These are phyloP conservation scores for Caenorhabditis japonica DNA, from an alignment of 2,888 invertebrate genomes.

Conservation along the genomic window DNA sequence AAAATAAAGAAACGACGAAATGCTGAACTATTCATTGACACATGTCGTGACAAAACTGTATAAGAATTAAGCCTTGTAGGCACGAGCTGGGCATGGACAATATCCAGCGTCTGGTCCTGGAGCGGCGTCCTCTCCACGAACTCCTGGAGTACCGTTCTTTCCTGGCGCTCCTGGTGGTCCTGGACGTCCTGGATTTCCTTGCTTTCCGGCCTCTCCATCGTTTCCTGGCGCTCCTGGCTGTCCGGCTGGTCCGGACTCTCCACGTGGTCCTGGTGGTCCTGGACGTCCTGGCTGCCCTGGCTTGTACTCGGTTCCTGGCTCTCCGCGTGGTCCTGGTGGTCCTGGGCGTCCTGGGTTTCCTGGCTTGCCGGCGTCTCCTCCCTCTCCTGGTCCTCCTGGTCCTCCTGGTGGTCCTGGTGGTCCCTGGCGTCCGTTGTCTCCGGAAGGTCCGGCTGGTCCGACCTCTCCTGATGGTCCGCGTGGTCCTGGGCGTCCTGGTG, in stretches of 20 bases:
- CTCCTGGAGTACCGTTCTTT: constrained; percentile 59
- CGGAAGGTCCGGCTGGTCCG: constrained; percentile 56
- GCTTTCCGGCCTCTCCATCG: constrained; percentile 61
- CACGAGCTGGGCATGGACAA: constrained; percentile 59
- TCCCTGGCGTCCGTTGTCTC: constrained; percentile 54
- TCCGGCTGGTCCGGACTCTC: constrained; percentile 64
- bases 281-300: constrained; percentile 61
- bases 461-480: constrained; percentile 56
- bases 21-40: neutral
- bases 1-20: neutral
- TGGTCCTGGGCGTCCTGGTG: constrained; percentile 60
- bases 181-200: constrained; percentile 60
- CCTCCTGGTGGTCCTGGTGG: constrained; percentile 57
- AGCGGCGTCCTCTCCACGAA: constrained; percentile 59
- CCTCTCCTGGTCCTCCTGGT: constrained; percentile 50
- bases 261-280: constrained; percentile 65
- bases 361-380: constrained; percentile 54
- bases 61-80: constrained; percentile 27
- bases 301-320: constrained; percentile 56
- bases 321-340: constrained; percentile 59
- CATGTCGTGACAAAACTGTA: neutral
- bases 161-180: constrained; percentile 64
- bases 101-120: constrained; percentile 66
- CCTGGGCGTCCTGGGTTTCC: constrained; percentile 56
- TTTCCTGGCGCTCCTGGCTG: constrained; percentile 59